These are phyloP conservation scores for Melanogrammus aeglefinus DNA, from an alignment of 2,797 vertebrate genomes.

Conservation along the genomic window DNA sequence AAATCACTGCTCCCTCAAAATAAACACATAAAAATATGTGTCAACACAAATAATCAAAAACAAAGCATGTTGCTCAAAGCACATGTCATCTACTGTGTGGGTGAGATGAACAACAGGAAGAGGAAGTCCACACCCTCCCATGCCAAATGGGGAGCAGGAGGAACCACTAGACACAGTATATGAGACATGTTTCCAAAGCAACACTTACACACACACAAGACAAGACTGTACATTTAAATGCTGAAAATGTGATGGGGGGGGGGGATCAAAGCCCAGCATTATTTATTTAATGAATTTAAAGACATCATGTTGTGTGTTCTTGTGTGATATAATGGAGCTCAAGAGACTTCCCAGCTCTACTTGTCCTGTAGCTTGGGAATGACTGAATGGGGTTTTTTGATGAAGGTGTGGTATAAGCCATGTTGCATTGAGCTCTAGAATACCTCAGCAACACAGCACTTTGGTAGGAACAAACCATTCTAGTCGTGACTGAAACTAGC, in stretches of 20 bases:
- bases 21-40: conserved; percentile 12
- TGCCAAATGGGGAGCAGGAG: conserved; percentile 19
- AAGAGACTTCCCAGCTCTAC: neutral
- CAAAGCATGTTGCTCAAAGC: conserved; percentile 20
- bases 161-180: conserved; percentile 34
- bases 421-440: neutral
- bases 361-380: neutral
- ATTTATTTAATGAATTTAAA: neutral
- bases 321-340: neutral
- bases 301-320: neutral
- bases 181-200: neutral
- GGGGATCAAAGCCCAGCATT: too few relatives aligned
- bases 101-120: conserved; percentile 46
- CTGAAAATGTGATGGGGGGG: neutral
- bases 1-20: neutral
- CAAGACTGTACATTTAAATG: neutral
- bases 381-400: too few relatives aligned
- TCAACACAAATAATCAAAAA: neutral
- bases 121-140: conserved; percentile 51
- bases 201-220: neutral
- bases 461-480: neutral
- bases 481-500: neutral
- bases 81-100: conserved; percentile 44
- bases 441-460: neutral
- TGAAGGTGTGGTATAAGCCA: too few relatives aligned